Base-by-base conservation (phyloP, 2,113 vertebrate genomes). In the Nannobrachium achirus region DNA sequence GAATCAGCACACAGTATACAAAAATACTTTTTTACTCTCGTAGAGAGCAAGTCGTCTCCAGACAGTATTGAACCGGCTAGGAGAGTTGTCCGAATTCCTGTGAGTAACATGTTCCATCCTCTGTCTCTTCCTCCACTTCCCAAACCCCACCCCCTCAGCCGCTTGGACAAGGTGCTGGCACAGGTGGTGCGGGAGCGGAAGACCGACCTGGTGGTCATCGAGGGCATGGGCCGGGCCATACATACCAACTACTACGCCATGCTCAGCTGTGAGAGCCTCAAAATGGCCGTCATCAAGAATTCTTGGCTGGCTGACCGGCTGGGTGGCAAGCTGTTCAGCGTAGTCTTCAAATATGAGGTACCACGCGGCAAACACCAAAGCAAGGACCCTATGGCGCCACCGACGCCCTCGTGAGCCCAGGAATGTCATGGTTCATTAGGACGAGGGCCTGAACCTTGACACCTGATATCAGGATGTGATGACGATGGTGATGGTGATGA, bases 261-360 rank as follows among this genome's bases (percentile, higher is more conserved):
- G 9, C 85, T 99, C 16, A 84, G 92, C 83, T 99, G 98, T 0
- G 98, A 99, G 91, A 97, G 96, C 91, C 95, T 99, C 77, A 99
- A 99, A 84, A 94, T 98, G 50, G 98, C 98, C 0, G 97, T 99
- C 49, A 93, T 99, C 90, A 99, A 99, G 76, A 99, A 99, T 88
- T 92, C 96, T 0, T 99, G 98, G 98, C 93, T 99, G n/a, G 98
- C 98, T 0, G 96, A 98, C 33, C 94, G 97, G 0, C 94, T 99
- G 0, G 97, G 97, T 0, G 98, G 98, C 10, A 98, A 93, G 63
- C 94, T 99, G 66, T 99, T 98, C 92, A 99, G 98, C 0, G 96
- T 99, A 73, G 98, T 99, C 74, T 99, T 98, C 85, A 99, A 99
- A 82, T 99, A 97, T 0, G 97, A 99, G 89, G 92, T 95, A 56